A percentile compares a stretch with the other conserved stretches of the same genome.
phyloP scores from a whole-genome alignment of 2,888 invertebrate species.

The Melanophora roralis region DNA sequence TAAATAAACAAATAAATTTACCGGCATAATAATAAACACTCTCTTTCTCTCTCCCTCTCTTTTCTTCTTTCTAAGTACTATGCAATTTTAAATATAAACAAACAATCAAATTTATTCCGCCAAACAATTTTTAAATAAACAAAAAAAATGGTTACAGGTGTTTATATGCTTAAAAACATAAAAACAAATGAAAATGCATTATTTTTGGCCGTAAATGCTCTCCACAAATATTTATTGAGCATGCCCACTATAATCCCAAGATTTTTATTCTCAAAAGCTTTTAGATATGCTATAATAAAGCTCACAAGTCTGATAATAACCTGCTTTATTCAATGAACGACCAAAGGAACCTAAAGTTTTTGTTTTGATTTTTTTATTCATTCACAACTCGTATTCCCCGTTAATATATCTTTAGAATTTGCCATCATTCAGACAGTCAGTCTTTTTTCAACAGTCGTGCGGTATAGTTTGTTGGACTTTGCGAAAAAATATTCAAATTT shows the following conservation, averaged over 20 bases:
- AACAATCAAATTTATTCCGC: conserved; percentile 38
- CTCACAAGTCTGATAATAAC: background rate
- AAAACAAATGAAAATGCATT: conserved; percentile 2
- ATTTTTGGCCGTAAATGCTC: too few relatives aligned
- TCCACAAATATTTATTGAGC: background rate
- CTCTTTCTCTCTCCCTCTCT: background rate
- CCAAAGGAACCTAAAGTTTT: conserved; percentile 30
- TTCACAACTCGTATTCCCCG: too few relatives aligned
- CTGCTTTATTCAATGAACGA: background rate
- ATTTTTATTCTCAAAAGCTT: conserved; percentile 40
- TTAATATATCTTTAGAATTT: background rate
- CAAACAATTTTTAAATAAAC: conserved; percentile 18
- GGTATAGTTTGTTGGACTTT: conserved; percentile 62
- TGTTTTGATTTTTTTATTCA: conserved; percentile 5
- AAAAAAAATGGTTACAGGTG: conserved; percentile 47
- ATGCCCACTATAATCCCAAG: background rate
- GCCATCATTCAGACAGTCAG: conserved; percentile 69
- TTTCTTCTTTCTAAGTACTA: background rate
- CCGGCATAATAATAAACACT: conserved; percentile 24
- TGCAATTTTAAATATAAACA: conserved; percentile 1
- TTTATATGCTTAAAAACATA: conserved; percentile 12
- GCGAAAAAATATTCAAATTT: background rate
- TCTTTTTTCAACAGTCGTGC: conserved; percentile 69
- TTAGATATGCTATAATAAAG: conserved; percentile 49
- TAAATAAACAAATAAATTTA: conserved; percentile 6